phyloP scores from a whole-genome alignment of 2,113 vertebrate genomes.

The Lota lota region DNA sequence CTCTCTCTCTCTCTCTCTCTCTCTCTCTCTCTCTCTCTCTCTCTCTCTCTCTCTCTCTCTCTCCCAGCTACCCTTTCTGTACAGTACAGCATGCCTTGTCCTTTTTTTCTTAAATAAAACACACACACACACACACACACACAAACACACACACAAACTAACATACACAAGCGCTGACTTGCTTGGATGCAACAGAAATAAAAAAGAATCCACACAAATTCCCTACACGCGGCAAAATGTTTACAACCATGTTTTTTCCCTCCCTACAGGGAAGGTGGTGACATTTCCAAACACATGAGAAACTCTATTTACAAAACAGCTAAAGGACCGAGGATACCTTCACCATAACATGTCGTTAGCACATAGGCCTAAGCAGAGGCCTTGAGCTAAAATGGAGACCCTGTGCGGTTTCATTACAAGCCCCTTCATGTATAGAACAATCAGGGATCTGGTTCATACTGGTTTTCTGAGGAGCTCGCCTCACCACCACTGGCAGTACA shows the following conservation, averaged over 20 bases:
- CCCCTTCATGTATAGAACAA: conserved; percentile 49
- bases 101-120: conserved; percentile 4
- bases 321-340: too few species aligned
- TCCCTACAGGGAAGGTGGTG: too few species aligned
- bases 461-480: conserved; percentile 36
- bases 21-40: conserved; percentile 8
- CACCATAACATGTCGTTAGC: not conserved
- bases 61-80: conserved; percentile 35
- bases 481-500: too few species aligned
- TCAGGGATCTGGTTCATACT: conserved; percentile 61
- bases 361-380: not conserved
- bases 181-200: conserved; percentile 20
- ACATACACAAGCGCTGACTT: conserved; percentile 14
- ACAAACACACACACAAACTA: conserved; percentile 13
- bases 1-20: conserved; percentile 29
- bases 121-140: conserved; percentile 16
- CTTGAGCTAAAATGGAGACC: conserved; percentile 25
- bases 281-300: too few species aligned
- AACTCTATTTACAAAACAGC: too few species aligned
- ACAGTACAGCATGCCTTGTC: conserved; percentile 35
- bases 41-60: too few species aligned
- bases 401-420: conserved; percentile 28
- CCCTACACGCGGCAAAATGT: conserved; percentile 6
- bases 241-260: conserved; percentile 1
- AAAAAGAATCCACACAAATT: conserved; percentile 6